Base-by-base conservation (phyloP, 1,140 invertebrate species). In the Leptestheria dahalacensis region DNA sequence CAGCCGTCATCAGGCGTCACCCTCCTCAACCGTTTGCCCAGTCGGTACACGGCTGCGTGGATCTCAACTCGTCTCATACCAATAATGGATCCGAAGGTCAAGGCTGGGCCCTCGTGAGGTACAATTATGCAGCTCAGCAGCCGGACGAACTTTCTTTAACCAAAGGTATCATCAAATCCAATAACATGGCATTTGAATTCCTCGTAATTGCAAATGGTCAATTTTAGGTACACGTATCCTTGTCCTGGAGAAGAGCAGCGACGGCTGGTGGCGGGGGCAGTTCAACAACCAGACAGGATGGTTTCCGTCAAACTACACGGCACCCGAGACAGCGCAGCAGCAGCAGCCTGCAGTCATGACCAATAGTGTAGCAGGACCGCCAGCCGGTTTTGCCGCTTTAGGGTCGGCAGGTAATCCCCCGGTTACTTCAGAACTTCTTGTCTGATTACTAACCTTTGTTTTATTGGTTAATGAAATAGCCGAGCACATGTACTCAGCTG, bases 261-360 rank as follows among this genome's bases (percentile, higher is more conserved):
- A 99, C 78, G 97, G 96, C 28, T 99, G 96, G 96, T 99, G 95
- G 95, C 82, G 93, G 68, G 96, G 95, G 26, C 88, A 91, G 75
- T 89, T 82, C 72, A 83, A 78, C 69, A 84, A 77, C 67, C 55
- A 56, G 24, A 46, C 82, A 64, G 95, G 95, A 61, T 85, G 95
- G 96, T 98, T 98, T 73, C 96, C 95, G 20, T 94, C 91, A 46
- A 98, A 98, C 76, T 98, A 98, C 74, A 93, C 92, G 51, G 88
- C 92, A 70, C 88, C 96, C 73, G 91, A 94, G 70, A 66, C 66
- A n/a, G 48, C 64, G 20, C 33, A 41, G 33, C 33, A 41, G 63
- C 53, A 55, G 18, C 53, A 26, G 12, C 15, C n/a, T 12, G n/a
- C 53, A 26, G 33, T 29, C 23, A 55, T 55, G 53, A 41, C 53